These are phyloP conservation scores for Erythrolamprus reginae DNA, from an alignment of 2,113 vertebrate genomes.

Conservation along the genomic window DNA sequence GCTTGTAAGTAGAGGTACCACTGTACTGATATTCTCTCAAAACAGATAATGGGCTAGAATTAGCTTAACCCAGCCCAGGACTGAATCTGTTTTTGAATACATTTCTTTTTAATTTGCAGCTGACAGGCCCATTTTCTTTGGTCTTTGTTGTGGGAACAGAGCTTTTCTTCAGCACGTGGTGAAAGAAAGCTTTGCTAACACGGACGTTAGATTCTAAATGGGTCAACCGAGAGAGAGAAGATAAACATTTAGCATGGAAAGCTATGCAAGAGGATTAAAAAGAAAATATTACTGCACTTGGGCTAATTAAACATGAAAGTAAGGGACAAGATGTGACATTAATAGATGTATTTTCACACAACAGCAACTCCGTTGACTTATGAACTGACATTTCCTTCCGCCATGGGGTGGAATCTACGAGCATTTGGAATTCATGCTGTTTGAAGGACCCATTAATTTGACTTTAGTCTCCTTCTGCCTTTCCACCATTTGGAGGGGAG, in stretches of 20 bases:
- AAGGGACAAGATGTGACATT: background rate
- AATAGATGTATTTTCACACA: constrained; percentile 21
- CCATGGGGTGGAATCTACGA: background rate
- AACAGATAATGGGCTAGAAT: background rate
- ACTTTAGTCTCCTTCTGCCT: background rate
- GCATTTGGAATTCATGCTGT: background rate
- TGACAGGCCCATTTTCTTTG: background rate
- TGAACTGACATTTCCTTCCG: constrained; percentile 5
- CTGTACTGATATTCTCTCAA: background rate
- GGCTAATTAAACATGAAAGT: constrained; percentile 10
- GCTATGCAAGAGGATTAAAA: background rate
- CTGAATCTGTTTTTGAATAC: background rate
- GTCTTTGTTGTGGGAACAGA: background rate
- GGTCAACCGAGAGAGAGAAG: background rate
- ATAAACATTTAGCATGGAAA: background rate
- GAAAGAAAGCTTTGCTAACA: background rate
- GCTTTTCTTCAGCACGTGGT: background rate
- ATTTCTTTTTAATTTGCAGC: background rate
- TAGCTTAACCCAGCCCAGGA: background rate
- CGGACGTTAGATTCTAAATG: background rate
- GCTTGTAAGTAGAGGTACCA: too few relatives aligned
- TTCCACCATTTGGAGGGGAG: background rate
- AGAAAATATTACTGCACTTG: background rate
- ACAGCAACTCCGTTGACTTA: background rate
- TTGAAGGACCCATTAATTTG: constrained; percentile 10